Conservation (phyloP, 2,888 invertebrate genomes). For the Drosophila aldrichi region DNA sequence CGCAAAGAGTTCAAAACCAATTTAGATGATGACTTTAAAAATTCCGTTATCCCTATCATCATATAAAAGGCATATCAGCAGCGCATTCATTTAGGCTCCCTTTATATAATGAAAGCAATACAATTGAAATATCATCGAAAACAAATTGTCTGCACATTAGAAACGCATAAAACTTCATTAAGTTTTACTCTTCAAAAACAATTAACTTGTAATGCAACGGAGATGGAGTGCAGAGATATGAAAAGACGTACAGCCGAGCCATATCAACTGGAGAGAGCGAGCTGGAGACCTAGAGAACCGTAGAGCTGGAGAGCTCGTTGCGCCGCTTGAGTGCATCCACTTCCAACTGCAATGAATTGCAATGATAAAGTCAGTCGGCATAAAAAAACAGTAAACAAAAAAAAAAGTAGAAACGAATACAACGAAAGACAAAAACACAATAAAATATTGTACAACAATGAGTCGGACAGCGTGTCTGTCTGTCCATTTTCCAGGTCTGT, state of each 20-base stretch:
- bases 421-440: constrained; percentile 40
- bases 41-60: constrained; percentile 1
- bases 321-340: constrained; percentile 73
- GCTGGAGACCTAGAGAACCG: constrained; percentile 11
- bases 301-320: constrained; percentile 23
- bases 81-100: constrained; percentile 12
- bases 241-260: constrained; percentile 33
- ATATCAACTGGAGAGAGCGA: constrained; percentile 16
- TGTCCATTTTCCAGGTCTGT: constrained; percentile 36
- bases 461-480: constrained; percentile 27
- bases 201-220: constrained; percentile 59
- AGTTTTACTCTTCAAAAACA: constrained; percentile 51
- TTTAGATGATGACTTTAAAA: constrained; percentile 14
- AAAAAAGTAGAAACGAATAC: constrained; percentile 48
- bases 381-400: constrained; percentile 11
- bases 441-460: constrained; percentile 60
- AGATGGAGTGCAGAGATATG: constrained; percentile 55
- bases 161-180: constrained; percentile 78
- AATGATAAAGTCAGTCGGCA: constrained; percentile 54
- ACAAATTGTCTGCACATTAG: constrained; percentile 71
- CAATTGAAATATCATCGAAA: constrained; percentile 70
- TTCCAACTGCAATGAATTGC: constrained; percentile 68
- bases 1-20: constrained; percentile 13
- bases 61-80: background rate
- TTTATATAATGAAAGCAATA: constrained; percentile 30